Evolutionary conservation across 2,797 vertebrate species (phyloP), one percentile per base, ranked within the genome.

Genomic region (Gila robusta): DNA sequence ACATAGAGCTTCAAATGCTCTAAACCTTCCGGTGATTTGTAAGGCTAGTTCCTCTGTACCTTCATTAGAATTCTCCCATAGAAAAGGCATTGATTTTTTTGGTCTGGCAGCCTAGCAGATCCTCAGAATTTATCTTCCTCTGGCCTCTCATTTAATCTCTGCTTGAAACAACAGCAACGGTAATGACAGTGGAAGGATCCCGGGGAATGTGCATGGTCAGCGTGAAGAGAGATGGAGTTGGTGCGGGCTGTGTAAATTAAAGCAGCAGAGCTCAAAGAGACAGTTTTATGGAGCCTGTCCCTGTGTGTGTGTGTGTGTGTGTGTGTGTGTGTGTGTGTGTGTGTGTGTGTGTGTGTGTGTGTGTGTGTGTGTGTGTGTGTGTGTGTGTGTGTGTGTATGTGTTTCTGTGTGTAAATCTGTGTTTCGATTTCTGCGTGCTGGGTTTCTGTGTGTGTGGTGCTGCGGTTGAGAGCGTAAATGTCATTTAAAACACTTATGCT

Each of bases 61-160:
- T 83, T 89, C 85, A 88, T 90, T 89, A 88, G 64, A 87, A 88
- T 89, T 88, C 88, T 89, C 88, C 69, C 83, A 85, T 81, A 88
- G 88, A 90, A 88, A 88, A 88, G 86, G 69, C 88, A 89, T 89
- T 76, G 87, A 90, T 89, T 85, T 90, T 85, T 89, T 81, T n/a
- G 69, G 81, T 88, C 84, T 84, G 85, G 70, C 85, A 72, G 86
- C 74, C 54, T 11, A 70, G 82, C 81, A 85, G 84, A 85, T 87
- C 70, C 56, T 76, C 32, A 54, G 83, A 89, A 88, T 90, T 83
- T 87, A 89, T 89, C 90, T 89, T 90, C 83, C 85, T 89, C 83
- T 82, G 52, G 88, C 78, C 88, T 87, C 89, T 89, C 85, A 69
- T 89, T 91, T 87, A 87, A 88, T 89, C 87, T 88, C 79, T 79